Evolutionary conservation across 92 coral and sea anemone genomes (phyloP), one percentile per base, ranked within the genome.

Genomic region (Umimayanthus chanpuru): DNA sequence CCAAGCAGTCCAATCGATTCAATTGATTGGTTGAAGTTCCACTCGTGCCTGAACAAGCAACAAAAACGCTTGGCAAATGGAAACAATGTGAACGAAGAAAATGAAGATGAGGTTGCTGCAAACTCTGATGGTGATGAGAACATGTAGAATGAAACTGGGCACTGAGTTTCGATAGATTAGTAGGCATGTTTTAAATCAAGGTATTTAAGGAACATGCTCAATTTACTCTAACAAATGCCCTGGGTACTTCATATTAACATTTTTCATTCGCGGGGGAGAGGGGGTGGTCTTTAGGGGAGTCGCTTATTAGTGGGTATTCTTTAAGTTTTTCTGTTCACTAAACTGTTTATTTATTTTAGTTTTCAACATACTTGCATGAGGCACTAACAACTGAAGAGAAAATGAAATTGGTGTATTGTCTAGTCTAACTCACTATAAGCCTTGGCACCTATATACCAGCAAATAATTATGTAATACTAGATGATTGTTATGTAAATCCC

Each of bases 21-120:
- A 28, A 74, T 56, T 21, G 88, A 85, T 79, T 85, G 81, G 81
- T 47, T 65, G 77, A 79, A 77, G 39, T 85, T 85, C 77, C 75
- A 76, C 56, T 47, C 78, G 21, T 75, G 89, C 74, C 75, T 70
- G 36, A 84, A 21, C 28, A 84, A 84, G 70, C 87, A 71, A 77
- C 73, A 71, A 25, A 85, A 56, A 26, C 89, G 73, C 26, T 32
- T 86, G 76, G 82, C 89, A 73, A 76, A 44, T 73, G 77, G 89
- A 81, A 86, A 86, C 79, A 81, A 64, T 32, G 89, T 9, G 36
- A 28, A n/a, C 6, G 76, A 71, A n/a, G 76, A 71, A 71, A n/a
- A 28, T 71, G 76, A 30, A 25, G n/a, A 26, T 26, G 76, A 72
- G 20, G 76, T 28, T 72, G 70, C 44, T 41, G 44, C 7, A 41